Conservation (phyloP, 2,113 vertebrate genomes). For the Coptodon rendalli region DNA sequence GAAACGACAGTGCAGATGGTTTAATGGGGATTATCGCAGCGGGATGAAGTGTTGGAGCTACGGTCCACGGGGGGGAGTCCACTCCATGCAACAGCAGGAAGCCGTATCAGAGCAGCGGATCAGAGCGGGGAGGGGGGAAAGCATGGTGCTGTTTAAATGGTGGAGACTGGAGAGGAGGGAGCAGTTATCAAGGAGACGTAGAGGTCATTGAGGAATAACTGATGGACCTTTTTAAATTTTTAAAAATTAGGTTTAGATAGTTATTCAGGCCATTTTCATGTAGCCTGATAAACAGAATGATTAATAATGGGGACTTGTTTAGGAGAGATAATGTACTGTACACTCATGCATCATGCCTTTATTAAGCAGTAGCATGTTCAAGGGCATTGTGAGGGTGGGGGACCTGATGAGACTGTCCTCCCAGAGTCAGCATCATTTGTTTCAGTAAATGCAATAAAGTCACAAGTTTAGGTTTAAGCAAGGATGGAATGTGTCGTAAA, state of each 20-base stretch:
- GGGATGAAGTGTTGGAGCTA: slow-evolving; percentile 64
- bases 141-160: not conserved
- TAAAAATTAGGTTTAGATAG: not conserved
- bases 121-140: not conserved
- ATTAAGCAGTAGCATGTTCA: not conserved
- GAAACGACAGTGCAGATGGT: slow-evolving; percentile 74
- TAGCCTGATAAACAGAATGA: not conserved
- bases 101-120: slow-evolving; percentile 44
- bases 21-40: slow-evolving; percentile 79
- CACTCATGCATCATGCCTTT: slow-evolving; percentile 5
- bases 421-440: accelerated
- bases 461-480: not conserved
- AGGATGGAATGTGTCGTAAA: not conserved
- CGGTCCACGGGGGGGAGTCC: slow-evolving; percentile 45
- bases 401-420: not conserved
- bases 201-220: not conserved
- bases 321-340: not conserved
- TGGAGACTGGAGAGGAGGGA: not conserved
- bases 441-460: not conserved
- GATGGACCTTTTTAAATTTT: not conserved
- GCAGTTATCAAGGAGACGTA: not conserved
- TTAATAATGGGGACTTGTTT: not conserved
- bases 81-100: slow-evolving; percentile 63
- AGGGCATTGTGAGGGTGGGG: not conserved
- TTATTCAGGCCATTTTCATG: not conserved